Conservation (phyloP, 2,797 vertebrate species). For the Limosa lapponica region DNA sequence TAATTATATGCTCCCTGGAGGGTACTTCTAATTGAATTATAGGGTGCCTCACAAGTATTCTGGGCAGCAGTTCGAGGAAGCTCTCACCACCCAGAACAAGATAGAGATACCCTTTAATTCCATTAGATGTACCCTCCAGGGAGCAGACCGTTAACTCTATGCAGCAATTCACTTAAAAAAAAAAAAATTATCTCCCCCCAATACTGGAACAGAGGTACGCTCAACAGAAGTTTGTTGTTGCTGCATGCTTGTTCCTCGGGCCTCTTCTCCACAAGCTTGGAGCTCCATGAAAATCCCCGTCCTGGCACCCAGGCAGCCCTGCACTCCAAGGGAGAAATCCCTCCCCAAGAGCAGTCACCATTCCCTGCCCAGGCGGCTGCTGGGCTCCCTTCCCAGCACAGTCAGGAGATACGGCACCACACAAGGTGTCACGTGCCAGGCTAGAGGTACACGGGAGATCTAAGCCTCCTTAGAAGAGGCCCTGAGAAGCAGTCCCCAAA, state of each 20-base stretch:
- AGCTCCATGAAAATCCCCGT: background rate
- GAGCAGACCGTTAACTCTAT: conserved; percentile 30
- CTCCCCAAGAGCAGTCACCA: fast-evolving
- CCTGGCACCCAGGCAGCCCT: background rate
- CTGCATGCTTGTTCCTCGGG: background rate
- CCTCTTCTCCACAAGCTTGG: background rate
- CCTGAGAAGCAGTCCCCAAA: background rate
- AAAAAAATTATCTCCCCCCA: background rate
- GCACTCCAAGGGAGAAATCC: background rate
- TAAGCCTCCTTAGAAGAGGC: background rate
- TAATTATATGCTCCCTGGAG: conserved; percentile 77
- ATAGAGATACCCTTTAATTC: conserved; percentile 73
- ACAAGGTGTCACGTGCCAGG: fast-evolving
- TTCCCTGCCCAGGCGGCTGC: background rate
- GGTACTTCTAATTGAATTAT: conserved; percentile 79
- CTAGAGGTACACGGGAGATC: fast-evolving
- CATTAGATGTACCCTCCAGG: conserved; percentile 67
- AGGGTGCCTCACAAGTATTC: conserved; percentile 75
- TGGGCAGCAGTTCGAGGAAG: conserved; percentile 55
- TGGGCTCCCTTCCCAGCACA: background rate
- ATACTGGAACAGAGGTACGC: background rate
- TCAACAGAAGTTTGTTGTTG: background rate
- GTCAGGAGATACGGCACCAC: fast-evolving
- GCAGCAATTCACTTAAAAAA: background rate
- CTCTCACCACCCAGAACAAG: conserved; percentile 58